Percentiles rank a stretch among this genome's conserved stretches.
These are phyloP conservation scores for Cyclophora albipunctata DNA, from an alignment of 2,888 invertebrate genomes.

Conservation along the genomic window DNA sequence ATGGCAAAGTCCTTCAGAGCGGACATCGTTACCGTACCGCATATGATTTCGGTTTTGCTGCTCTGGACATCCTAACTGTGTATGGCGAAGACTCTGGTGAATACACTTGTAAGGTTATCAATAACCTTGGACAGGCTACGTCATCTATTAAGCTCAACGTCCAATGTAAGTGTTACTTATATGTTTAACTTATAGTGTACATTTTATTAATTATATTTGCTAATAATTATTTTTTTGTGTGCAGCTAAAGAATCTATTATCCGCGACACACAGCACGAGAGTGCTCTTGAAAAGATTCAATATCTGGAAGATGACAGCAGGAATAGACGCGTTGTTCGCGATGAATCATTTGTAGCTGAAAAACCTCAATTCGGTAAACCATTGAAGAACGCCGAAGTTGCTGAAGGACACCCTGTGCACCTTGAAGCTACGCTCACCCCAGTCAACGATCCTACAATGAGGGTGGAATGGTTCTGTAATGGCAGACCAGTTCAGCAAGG, in stretches of 20 bases:
- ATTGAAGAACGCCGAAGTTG: slow-evolving; percentile 87
- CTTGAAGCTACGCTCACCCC: slow-evolving; percentile 96
- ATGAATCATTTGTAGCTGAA: slow-evolving; percentile 85
- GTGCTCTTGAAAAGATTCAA: slow-evolving; percentile 92
- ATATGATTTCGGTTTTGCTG: slow-evolving; percentile 97
- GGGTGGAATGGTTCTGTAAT: slow-evolving; percentile 98
- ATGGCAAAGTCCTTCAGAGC: slow-evolving; percentile 90
- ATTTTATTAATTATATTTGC: background rate
- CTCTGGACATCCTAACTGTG: slow-evolving; percentile 94
- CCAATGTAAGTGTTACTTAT: slow-evolving; percentile 77
- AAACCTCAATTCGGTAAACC: slow-evolving; percentile 94
- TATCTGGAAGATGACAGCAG: slow-evolving; percentile 91
- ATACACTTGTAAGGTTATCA: slow-evolving; percentile 91
- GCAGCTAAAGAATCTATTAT: slow-evolving; percentile 88
- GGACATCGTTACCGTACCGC: slow-evolving; percentile 95
- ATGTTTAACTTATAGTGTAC: background rate
- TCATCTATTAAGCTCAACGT: slow-evolving; percentile 88
- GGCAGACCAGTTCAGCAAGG: slow-evolving; percentile 94
- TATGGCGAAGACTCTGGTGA: slow-evolving; percentile 96
- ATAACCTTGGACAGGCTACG: slow-evolving; percentile 87
- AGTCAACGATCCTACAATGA: slow-evolving; percentile 98
- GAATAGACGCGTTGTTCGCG: slow-evolving; percentile 81
- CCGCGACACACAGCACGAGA: slow-evolving; percentile 93
- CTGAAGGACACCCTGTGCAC: slow-evolving; percentile 92
- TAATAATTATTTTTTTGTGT: slow-evolving; percentile 26